phyloP scores from a whole-genome alignment of 2,797 vertebrate genomes.

The Platyrinchus mystaceus region DNA sequence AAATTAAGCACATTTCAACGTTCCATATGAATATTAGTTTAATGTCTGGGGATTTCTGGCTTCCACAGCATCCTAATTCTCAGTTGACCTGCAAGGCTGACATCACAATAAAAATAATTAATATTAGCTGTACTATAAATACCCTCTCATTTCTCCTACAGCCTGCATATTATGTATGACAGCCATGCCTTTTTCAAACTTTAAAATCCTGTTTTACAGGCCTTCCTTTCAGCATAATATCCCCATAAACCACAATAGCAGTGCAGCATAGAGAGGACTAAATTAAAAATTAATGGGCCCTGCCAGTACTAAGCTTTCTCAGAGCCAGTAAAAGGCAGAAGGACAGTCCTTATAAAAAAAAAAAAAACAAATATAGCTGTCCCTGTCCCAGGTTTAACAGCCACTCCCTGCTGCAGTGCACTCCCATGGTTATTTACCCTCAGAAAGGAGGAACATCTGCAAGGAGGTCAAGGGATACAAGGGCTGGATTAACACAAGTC shows the following conservation, averaged over 20 bases:
- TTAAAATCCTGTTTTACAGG: constrained; percentile 68
- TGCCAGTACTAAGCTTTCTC: constrained; percentile 33
- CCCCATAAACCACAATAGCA: constrained; percentile 68
- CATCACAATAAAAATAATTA: constrained; percentile 49
- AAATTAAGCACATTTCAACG: not conserved
- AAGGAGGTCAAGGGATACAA: not conserved
- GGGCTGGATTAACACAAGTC: fast-evolving
- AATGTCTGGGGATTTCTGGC: not conserved
- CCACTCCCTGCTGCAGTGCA: not conserved
- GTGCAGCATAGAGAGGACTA: constrained; percentile 48
- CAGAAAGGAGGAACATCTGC: not conserved
- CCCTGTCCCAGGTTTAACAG: not conserved
- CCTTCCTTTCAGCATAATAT: constrained; percentile 56
- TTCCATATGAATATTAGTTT: not conserved
- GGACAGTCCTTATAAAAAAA: not conserved
- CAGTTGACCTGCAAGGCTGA: constrained; percentile 1
- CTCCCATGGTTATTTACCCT: not conserved
- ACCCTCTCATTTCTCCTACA: constrained; percentile 14
- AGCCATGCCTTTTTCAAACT: constrained; percentile 41
- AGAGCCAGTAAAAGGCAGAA: not conserved
- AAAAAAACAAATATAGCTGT: not conserved
- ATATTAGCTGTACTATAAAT: constrained; percentile 29
- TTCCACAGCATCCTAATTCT: not conserved
- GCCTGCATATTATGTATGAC: not conserved
- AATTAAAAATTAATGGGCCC: constrained; percentile 77